Evolutionary conservation across 2,113 vertebrate species (phyloP), one percentile per base, ranked within the genome.

Genomic region (Ondatra zibethicus): DNA sequence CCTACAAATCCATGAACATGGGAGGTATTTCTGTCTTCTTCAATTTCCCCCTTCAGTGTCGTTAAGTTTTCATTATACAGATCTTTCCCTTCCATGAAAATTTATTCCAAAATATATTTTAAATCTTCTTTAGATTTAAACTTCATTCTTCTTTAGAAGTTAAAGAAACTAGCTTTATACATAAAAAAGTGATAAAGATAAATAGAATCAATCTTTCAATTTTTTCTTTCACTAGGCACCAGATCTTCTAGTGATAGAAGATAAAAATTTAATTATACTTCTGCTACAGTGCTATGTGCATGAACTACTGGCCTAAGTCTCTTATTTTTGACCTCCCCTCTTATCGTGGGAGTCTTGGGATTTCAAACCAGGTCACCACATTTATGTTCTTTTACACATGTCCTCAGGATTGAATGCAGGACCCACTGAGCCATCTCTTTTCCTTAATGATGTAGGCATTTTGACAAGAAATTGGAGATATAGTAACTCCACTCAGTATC

Each of bases 391-490:
- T 45, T 47, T 33, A 86, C 25, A 42, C 42, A 31, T 45, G 10
- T 4, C 47, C 17, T 21, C 17, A 50, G 16, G 84, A 19, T 50
- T 36, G 42, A 68, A 23, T 23, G 5, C 63, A 36, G 8, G 10
- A 68, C 7, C 31, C 10, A 86, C 42, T 47, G 14, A 86, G 19
- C 29, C 45, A 19, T 68, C 5, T 23, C 65, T 50, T 86, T 66
- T 29, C 29, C 39, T 47, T 47, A 47, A 61, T 89, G 76, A 97
- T 68, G 10, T 88, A 92, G 33, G 13, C n/a, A 11, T 58, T 95
- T 97, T 93, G 96, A 90, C 33, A 94, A 97, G 92, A 95, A 85
- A 88, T 77, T 95, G 19, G 95, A 66, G n/a, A 97, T 88, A 47
- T 0, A 0, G 7, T 50, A 72, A 95, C 87, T 21, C 63, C 29